A percentile compares a stretch with the other conserved stretches of the same genome.
phyloP scores from a whole-genome alignment of 2,113 vertebrate species.

The Eclectus roratus region DNA sequence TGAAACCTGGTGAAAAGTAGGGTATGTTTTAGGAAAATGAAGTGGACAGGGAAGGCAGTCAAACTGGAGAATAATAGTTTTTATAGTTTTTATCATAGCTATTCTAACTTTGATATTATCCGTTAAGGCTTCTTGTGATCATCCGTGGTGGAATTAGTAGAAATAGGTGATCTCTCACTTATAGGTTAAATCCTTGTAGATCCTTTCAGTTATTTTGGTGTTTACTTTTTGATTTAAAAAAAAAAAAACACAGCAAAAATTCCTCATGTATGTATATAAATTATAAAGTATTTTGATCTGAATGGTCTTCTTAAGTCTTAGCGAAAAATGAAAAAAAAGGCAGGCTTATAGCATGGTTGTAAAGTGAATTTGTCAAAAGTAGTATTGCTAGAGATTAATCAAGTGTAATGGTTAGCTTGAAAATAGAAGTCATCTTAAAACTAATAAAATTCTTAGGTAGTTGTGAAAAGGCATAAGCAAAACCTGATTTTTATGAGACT shows the following conservation, averaged over 20 bases:
- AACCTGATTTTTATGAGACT: not conserved
- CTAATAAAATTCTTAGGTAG: not conserved
- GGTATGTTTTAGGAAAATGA: not conserved
- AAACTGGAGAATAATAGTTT: not conserved
- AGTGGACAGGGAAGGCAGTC: not conserved
- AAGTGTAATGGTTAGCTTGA: not conserved
- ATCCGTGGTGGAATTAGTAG: not conserved
- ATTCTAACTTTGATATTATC: not conserved
- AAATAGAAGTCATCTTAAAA: not conserved
- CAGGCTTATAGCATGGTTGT: not conserved
- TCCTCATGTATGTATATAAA: fast-evolving
- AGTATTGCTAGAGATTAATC: not conserved
- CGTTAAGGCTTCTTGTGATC: not conserved
- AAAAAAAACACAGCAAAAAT: not conserved
- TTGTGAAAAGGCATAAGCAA: not conserved
- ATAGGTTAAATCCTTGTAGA: not conserved
- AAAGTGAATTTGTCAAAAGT: not conserved
- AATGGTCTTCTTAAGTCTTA: not conserved
- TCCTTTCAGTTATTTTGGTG: not conserved
- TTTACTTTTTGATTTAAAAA: not conserved
- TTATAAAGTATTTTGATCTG: not conserved
- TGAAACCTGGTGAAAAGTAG: not conserved
- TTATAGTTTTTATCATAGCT: not conserved
- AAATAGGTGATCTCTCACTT: not conserved
- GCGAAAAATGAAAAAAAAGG: not conserved